phyloP scores from a whole-genome alignment of 2,888 invertebrate genomes.

The Sarcophaga carnaria region DNA sequence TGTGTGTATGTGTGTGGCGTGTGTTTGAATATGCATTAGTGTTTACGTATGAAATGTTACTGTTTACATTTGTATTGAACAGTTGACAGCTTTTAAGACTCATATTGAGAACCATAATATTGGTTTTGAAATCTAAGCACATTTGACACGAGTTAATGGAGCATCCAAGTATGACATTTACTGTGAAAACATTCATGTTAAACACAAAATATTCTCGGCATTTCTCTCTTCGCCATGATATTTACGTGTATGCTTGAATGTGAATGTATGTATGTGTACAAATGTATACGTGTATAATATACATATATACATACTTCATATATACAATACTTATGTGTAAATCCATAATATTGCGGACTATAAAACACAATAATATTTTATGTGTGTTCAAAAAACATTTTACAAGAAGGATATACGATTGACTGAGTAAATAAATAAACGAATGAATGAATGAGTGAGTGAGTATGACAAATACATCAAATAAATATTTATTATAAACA shows the following conservation, averaged over 20 bases:
- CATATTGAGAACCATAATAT: conserved; percentile 63
- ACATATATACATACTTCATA: too few relatives aligned
- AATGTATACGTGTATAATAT: neutral
- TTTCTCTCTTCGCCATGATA: neutral
- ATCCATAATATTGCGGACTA: conserved; percentile 18
- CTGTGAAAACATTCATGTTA: conserved; percentile 59
- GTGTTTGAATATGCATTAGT: neutral
- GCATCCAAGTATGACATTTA: conserved; percentile 71
- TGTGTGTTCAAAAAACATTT: conserved; percentile 36
- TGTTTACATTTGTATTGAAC: conserved; percentile 64
- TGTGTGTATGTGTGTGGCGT: neutral
- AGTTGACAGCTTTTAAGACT: conserved; percentile 67
- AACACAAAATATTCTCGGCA: conserved; percentile 37
- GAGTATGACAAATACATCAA: conserved; percentile 59
- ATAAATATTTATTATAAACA: conserved; percentile 42
- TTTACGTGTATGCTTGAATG: neutral
- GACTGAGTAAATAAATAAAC: conserved; percentile 1
- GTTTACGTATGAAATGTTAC: conserved; percentile 9
- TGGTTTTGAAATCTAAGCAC: conserved; percentile 69
- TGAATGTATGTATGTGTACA: neutral
- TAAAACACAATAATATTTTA: conserved; percentile 36
- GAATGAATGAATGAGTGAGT: conserved; percentile 5
- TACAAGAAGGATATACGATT: conserved; percentile 56
- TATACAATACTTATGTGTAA: neutral
- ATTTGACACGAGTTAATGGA: conserved; percentile 73